Evolutionary conservation across 2,888 invertebrate species (phyloP).

Genomic region (Lasioglossum villosulum): DNA sequence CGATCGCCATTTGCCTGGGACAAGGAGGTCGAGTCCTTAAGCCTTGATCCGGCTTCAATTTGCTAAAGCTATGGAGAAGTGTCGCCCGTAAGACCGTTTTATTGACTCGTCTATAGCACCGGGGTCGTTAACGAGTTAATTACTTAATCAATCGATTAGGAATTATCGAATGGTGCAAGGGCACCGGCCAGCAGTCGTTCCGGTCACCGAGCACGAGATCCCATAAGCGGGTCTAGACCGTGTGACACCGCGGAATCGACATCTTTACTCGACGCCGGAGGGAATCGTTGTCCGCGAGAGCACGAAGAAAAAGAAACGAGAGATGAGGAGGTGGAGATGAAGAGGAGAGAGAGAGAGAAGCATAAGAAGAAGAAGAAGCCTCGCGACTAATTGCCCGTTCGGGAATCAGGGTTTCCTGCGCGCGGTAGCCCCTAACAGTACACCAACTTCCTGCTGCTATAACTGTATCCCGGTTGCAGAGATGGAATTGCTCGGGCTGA

Average conservation of each 20-base stretch:
- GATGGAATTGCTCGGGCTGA: background rate
- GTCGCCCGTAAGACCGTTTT: conserved; percentile 40
- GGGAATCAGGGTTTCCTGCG: conserved; percentile 7
- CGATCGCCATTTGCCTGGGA: background rate
- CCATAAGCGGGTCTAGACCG: background rate
- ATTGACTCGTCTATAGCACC: conserved; percentile 19
- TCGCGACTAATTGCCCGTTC: conserved; percentile 7
- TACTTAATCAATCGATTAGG: conserved; percentile 47
- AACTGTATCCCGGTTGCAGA: background rate
- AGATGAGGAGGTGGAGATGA: background rate
- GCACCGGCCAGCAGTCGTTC: conserved; percentile 1
- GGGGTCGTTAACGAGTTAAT: conserved; percentile 45
- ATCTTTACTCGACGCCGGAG: background rate
- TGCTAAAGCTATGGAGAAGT: conserved; percentile 19
- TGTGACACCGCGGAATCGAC: conserved; percentile 14
- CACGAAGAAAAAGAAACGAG: background rate
- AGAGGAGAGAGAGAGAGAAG: background rate
- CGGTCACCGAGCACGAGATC: conserved; percentile 18
- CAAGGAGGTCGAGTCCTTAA: background rate
- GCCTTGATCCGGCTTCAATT: background rate
- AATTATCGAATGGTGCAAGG: conserved; percentile 18
- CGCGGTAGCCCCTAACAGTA: conserved; percentile 15
- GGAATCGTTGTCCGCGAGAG: background rate
- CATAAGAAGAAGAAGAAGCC: conserved; percentile 17
- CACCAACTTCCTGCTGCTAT: background rate